Evolutionary conservation across 2,113 vertebrate species (phyloP).

Genomic region (Oncorhynchus mykiss): DNA sequence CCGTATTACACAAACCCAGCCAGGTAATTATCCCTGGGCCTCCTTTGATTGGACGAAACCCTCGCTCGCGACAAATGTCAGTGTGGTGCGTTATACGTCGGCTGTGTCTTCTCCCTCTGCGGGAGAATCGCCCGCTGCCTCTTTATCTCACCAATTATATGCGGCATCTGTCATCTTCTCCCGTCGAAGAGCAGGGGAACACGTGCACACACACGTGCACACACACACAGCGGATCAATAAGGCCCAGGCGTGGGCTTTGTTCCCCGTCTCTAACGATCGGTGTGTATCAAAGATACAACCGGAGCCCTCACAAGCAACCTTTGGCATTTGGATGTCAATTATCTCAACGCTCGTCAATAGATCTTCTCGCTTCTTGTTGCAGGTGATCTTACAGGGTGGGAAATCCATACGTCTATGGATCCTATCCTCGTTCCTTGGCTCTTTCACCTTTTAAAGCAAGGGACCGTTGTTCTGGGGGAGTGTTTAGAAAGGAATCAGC

Average conservation of each 20-base stretch:
- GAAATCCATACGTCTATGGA: background rate
- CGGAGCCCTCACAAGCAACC: background rate
- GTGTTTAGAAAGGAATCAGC: no score
- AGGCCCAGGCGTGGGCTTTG: slow-evolving; percentile 9
- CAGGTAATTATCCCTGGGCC: background rate
- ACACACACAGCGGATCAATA: slow-evolving; percentile 15
- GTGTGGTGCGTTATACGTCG: no score
- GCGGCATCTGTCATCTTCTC: background rate
- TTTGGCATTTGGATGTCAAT: slow-evolving; percentile 28
- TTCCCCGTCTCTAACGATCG: slow-evolving; percentile 13
- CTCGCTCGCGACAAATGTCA: background rate
- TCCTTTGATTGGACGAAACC: background rate
- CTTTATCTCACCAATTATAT: slow-evolving; percentile 21
- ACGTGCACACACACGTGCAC: background rate
- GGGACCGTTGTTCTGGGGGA: no score
- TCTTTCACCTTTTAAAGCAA: background rate
- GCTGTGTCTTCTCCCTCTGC: background rate
- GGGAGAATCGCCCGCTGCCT: background rate
- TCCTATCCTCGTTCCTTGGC: background rate
- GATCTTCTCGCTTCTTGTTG: background rate
- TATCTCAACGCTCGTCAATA: slow-evolving; percentile 1
- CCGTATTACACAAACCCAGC: no score
- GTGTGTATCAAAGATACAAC: background rate
- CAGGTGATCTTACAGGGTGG: background rate
- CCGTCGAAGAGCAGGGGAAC: background rate